Conservation (phyloP, 1,140 invertebrate species). For the Hermetia illucens region DNA sequence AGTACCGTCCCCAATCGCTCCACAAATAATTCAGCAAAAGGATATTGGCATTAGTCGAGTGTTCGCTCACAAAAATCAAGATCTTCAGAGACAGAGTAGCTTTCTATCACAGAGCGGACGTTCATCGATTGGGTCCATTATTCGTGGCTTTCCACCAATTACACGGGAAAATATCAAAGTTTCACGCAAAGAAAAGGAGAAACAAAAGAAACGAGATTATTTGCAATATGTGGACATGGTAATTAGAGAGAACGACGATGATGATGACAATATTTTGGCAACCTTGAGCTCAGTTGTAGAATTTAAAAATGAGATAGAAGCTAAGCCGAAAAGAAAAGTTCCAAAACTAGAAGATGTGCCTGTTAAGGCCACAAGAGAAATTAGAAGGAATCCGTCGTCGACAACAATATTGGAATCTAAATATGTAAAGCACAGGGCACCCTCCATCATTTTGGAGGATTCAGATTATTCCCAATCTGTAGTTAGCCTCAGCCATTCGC, state of each 20-base stretch:
- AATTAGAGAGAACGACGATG: constrained; percentile 15
- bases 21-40: no score
- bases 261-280: constrained; percentile 24
- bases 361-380: no score
- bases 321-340: no score
- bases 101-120: constrained; percentile 20
- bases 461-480: no score
- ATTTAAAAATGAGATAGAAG: constrained; percentile 22
- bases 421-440: no score
- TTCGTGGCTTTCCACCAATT: constrained; percentile 22
- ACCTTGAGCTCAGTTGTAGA: constrained; percentile 23
- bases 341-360: no score
- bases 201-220: constrained; percentile 9
- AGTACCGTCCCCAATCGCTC: neutral
- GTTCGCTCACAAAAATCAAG: no score
- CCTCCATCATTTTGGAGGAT: no score
- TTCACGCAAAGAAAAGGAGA: constrained; percentile 11
- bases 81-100: constrained; percentile 24
- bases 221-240: constrained; percentile 21
- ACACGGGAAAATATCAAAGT: constrained; percentile 10
- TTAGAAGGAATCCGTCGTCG: no score
- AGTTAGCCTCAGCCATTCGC: no score
- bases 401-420: no score
- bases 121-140: constrained; percentile 24
- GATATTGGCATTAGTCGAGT: no score